A percentile compares a stretch with the other conserved stretches of the same genome.
phyloP scores from a whole-genome alignment of 2,888 invertebrate species.

The Sesia apiformis region DNA sequence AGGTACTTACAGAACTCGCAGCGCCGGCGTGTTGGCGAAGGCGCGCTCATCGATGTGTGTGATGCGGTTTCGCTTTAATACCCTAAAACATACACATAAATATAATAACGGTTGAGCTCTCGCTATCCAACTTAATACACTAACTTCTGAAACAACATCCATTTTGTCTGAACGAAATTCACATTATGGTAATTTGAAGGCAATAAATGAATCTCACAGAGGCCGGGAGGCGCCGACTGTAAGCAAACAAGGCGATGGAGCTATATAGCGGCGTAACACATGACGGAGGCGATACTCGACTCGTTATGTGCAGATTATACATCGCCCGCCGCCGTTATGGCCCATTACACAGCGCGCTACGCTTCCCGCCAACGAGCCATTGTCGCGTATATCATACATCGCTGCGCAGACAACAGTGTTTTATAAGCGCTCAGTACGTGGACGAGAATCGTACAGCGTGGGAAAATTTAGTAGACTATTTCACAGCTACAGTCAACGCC shows the following conservation, averaged over 20 bases:
- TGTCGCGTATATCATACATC: neutral
- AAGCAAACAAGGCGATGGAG: neutral
- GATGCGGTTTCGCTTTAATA: conserved; percentile 91
- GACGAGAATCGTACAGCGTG: neutral
- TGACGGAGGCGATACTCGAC: neutral
- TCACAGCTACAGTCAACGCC: no score
- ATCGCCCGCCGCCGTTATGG: neutral
- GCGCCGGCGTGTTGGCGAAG: conserved; percentile 83
- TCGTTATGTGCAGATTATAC: neutral
- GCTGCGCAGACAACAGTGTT: neutral
- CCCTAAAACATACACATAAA: conserved; percentile 64
- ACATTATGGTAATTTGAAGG: conserved; percentile 22
- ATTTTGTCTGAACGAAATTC: neutral
- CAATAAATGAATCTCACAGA: conserved; percentile 18
- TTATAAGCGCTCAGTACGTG: neutral
- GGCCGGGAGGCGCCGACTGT: neutral
- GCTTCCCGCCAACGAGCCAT: neutral
- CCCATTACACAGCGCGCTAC: neutral
- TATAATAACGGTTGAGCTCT: no score
- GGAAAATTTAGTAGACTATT: neutral
- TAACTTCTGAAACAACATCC: neutral
- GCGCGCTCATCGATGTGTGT: conserved; percentile 83
- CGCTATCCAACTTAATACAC: neutral
- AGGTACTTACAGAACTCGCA: conserved; percentile 89
- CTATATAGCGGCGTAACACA: neutral